A percentile compares a stretch with the other conserved stretches of the same genome.
phyloP scores from a whole-genome alignment of 2,888 invertebrate species.

The Portevinia maculata region DNA sequence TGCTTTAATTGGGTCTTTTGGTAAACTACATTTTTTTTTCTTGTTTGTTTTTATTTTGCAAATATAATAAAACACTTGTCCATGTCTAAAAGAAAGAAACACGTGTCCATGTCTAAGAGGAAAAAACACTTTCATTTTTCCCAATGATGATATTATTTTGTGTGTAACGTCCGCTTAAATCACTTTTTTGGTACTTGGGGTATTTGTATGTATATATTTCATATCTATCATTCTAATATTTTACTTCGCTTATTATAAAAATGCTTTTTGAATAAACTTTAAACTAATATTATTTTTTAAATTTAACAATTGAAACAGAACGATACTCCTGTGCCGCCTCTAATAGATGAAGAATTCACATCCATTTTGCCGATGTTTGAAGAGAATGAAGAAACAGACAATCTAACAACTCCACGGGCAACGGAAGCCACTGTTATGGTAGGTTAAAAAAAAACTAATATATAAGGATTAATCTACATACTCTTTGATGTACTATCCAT shows the following conservation, averaged over 20 bases:
- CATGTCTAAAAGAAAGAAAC: slow-evolving; percentile 7
- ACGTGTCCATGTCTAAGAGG: slow-evolving; percentile 1
- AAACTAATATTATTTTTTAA: slow-evolving; percentile 1
- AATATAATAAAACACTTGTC: background rate
- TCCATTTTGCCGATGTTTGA: slow-evolving; percentile 42
- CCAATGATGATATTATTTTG: slow-evolving; percentile 50
- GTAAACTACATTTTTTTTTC: too few species aligned
- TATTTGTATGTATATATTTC: slow-evolving; percentile 34
- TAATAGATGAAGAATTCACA: slow-evolving; percentile 53
- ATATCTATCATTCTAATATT: slow-evolving; percentile 5
- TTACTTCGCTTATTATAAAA: background rate
- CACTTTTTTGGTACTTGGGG: slow-evolving; percentile 52
- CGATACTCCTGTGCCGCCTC: slow-evolving; percentile 38
- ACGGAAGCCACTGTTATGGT: slow-evolving; percentile 45
- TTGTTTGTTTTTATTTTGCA: background rate
- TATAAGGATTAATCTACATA: too few species aligned
- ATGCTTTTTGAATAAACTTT: background rate
- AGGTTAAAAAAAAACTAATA: background rate
- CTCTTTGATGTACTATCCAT: too few species aligned
- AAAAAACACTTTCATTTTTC: slow-evolving; percentile 45
- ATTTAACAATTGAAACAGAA: slow-evolving; percentile 36
- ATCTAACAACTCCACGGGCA: slow-evolving; percentile 45
- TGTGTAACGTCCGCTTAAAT: slow-evolving; percentile 41
- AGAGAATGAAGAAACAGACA: slow-evolving; percentile 50
- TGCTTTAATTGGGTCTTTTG: too few species aligned